Evolutionary conservation across 2,888 invertebrate genomes (phyloP).

Genomic region (Drosophila birchii): DNA sequence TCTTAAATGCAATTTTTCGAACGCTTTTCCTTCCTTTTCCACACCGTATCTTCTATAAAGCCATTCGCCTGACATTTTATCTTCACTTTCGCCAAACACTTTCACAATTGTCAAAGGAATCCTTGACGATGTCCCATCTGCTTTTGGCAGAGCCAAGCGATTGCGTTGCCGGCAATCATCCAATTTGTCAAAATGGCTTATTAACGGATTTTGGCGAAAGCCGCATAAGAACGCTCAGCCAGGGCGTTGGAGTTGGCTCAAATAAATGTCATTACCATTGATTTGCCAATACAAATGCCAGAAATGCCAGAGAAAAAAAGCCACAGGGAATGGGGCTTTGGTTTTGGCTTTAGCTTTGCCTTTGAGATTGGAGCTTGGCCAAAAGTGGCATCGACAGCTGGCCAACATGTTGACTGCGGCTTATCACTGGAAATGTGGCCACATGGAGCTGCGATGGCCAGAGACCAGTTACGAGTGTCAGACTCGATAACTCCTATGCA

Average conservation of each 20-base stretch:
- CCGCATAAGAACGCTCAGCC: constrained; percentile 46
- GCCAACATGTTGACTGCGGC: constrained; percentile 39
- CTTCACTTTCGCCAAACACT: constrained; percentile 46
- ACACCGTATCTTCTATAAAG: background rate
- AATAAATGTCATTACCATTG: constrained; percentile 57
- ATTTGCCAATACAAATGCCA: constrained; percentile 50
- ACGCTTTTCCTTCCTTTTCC: background rate
- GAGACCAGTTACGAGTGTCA: constrained; percentile 37
- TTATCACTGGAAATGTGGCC: constrained; percentile 64
- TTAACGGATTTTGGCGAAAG: constrained; percentile 73
- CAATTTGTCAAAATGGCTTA: constrained; percentile 80
- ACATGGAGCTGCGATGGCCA: constrained; percentile 52
- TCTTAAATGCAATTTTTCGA: background rate
- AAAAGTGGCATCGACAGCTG: constrained; percentile 47
- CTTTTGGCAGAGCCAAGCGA: constrained; percentile 21
- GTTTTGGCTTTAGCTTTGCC: constrained; percentile 10
- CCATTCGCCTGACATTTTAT: constrained; percentile 33
- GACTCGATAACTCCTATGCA: constrained; percentile 40
- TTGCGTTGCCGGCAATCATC: constrained; percentile 63
- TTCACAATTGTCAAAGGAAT: constrained; percentile 23
- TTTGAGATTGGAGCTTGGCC: constrained; percentile 34
- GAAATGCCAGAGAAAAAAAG: constrained; percentile 2
- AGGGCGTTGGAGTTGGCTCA: constrained; percentile 29
- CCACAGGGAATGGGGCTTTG: constrained; percentile 32
- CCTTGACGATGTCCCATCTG: constrained; percentile 25